Percentiles rank a stretch among this genome's conserved stretches.
phyloP scores from a whole-genome alignment of 2,888 invertebrate genomes.

The Oligia fasciuncula region DNA sequence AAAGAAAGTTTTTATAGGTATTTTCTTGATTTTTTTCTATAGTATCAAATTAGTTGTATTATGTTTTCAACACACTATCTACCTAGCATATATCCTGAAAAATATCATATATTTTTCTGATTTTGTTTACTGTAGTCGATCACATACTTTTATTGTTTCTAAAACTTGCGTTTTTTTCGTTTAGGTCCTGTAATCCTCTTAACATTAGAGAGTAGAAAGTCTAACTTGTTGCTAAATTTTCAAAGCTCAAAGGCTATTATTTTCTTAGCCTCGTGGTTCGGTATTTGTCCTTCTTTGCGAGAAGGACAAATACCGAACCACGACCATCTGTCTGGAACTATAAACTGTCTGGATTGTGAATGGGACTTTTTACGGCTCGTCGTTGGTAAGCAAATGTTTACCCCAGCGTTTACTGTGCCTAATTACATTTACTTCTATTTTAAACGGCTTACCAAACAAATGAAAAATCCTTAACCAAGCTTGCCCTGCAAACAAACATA shows the following conservation, averaged over 20 bases:
- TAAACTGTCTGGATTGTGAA: not conserved
- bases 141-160: no score
- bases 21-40: no score
- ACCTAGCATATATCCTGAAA: no score
- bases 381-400: not conserved
- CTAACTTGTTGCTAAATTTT: not conserved
- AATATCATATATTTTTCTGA: no score
- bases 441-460: not conserved
- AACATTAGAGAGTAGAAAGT: not conserved
- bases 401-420: not conserved
- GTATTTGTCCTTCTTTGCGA: not conserved
- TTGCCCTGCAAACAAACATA: not conserved
- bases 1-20: no score
- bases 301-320: no score
- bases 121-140: no score
- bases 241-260: not conserved
- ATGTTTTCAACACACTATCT: no score
- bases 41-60: no score
- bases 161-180: no score
- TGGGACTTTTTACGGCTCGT: not conserved
- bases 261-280: not conserved
- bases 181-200: no score
- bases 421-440: not conserved
- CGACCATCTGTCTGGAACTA: not conserved
- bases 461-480: not conserved